A percentile compares a stretch with the other conserved stretches of the same genome.
Conservation (phyloP, 2,113 vertebrate species). For the Corythaeola cristata region DNA sequence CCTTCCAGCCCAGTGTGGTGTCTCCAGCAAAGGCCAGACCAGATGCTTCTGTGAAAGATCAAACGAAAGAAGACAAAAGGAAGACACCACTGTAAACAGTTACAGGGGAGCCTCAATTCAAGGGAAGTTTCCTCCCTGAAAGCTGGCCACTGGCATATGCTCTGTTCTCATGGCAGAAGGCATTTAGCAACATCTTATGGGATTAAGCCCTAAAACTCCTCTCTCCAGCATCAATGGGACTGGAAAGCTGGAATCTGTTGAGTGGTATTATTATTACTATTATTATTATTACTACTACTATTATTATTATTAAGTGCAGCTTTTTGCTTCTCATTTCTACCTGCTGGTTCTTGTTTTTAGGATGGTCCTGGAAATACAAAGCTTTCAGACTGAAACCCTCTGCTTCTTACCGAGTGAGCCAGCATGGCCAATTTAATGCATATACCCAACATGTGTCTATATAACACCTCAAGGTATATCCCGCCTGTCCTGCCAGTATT, state of each 20-base stretch:
- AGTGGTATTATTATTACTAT: background rate
- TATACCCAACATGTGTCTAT: fast-evolving
- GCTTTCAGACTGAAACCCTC: background rate
- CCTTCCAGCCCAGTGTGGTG: constrained; percentile 43
- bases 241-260: background rate
- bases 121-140: background rate
- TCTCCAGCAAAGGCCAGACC: constrained; percentile 44
- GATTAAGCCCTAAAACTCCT: constrained; percentile 26
- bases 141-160: background rate
- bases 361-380: background rate
- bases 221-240: background rate
- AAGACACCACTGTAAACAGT: constrained; percentile 56
- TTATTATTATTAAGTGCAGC: background rate
- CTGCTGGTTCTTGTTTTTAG: background rate
- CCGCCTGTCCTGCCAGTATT: background rate
- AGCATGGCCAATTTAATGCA: fast-evolving
- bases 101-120: constrained; percentile 16
- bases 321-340: background rate
- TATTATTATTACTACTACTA: background rate
- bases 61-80: constrained; percentile 54
- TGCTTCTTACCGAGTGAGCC: background rate
- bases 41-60: constrained; percentile 62
- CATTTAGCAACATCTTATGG: background rate
- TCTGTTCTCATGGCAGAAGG: constrained; percentile 42
- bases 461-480: background rate